Base-by-base conservation (phyloP, 2,888 invertebrate species). In the Phalera bucephala region DNA sequence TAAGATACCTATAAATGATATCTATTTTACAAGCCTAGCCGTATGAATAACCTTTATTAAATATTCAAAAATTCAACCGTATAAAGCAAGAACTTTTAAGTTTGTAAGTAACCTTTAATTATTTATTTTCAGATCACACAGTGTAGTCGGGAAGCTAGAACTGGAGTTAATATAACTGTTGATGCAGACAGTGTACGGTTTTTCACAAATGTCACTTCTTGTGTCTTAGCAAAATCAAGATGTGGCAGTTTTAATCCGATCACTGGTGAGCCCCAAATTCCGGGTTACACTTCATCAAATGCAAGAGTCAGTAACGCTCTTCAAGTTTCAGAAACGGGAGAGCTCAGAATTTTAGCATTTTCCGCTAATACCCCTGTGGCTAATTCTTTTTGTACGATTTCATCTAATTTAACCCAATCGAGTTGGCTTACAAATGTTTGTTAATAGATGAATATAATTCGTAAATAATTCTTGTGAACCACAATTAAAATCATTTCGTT, bases 161-260 rank as follows among this genome's bases (percentile, higher is more conserved):
- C 84, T 3, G 85, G 90, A 14, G 77, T 91, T 17, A 83, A 88
- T 41, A 80, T 91, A 40, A 80, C 84, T 11, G 32, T 83, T 9
- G 91, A 91, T 52, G 77, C 73, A 9, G 90, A 91, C 45, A 91
- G 91, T 56, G 77, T 91, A n/a, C 64, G 79, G 19, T 91, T 92
- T 57, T 92, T 83, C 59, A 91, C 90, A 15, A 93, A 94, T 64
- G 91, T 93, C 19, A 93, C 93, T 1, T 92, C 93, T 6, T 93
- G 93, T 64, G 90, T 94, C 42, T 70, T 94, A 38, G 93, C 93
- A 0, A 91, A 91, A 59, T 76, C 92, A 1, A 86, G 93, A 34
- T 94, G 93, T 72, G 87, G 91, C 29, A 75, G 83, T 1, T 91
- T 84, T 62, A 93, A 93, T 68, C 93, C 93, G 2, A 93, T 93